Evolutionary conservation across 2,797 vertebrate genomes (phyloP), one percentile per base, ranked within the genome.

Genomic region (Jordanella pulchra): DNA sequence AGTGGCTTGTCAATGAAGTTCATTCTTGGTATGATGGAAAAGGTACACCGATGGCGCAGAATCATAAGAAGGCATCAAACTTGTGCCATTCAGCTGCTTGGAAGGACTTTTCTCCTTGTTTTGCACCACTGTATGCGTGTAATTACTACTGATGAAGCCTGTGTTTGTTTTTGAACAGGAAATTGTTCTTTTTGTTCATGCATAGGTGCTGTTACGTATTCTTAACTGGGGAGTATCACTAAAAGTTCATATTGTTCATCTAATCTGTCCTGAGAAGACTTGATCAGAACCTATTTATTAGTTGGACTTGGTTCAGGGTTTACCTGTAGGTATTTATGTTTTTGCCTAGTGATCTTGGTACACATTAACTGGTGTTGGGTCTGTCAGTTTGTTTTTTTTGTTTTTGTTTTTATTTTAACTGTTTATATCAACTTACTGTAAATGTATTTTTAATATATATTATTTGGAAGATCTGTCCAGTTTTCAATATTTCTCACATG

Each of bases 211-310:
- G 68, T 44, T 74, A 71, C 76, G 67, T 75, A 84, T 86, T 90
- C 82, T 81, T 84, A 56, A 76, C 60, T 68, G 73, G 81, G 80
- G 72, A 63, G 79, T 86, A 86, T 89, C 91, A 89, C 92, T 92
- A 92, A 92, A 93, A 80, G 78, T 85, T 91, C 78, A 79, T 72
- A 70, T 88, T 89, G 89, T 92, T 87, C 88, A 87, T 93, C 92
- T 90, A 89, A 91, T 94, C 93, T 92, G 86, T 94, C 94, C 95
- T 95, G 95, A 95, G 83, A 94, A 94, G 93, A 95, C 95, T 95
- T 95, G 95, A 95, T 93, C 91, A 89, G 91, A 91, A 89, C 92
- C 85, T 94, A 94, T 95, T 95, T 95, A 95, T 95, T 95, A 92
- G 93, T 91, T 92, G 86, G 89, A 91, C 89, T 92, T 93, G 91